phyloP scores from a whole-genome alignment of 2,888 invertebrate genomes.

The Nudaria mundana region DNA sequence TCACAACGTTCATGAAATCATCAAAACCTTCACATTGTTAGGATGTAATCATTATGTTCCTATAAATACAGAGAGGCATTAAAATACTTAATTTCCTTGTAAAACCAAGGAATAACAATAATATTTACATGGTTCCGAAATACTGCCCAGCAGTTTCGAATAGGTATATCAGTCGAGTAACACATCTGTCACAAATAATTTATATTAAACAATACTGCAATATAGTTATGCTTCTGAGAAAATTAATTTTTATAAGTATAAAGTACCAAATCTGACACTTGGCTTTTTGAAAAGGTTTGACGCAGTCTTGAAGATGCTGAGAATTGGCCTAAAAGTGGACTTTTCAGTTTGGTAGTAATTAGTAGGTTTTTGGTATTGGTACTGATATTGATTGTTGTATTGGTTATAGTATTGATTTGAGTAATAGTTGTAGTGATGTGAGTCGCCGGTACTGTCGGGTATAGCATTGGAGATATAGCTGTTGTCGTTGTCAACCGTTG shows the following conservation, averaged over 20 bases:
- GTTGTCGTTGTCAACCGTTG: constrained; percentile 64
- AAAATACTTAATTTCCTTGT: constrained; percentile 64
- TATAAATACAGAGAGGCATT: constrained; percentile 38
- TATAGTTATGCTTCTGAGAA: constrained; percentile 37
- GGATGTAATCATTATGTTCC: constrained; percentile 40
- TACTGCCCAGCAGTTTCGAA: constrained; percentile 61
- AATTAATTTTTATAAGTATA: constrained; percentile 55
- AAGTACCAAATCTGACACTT: constrained; percentile 67
- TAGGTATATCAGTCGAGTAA: constrained; percentile 78
- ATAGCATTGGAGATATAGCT: constrained; percentile 78
- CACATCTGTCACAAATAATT: constrained; percentile 72
- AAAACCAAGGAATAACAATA: constrained; percentile 78
- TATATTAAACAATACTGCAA: constrained; percentile 64
- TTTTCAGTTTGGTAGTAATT: constrained; percentile 55
- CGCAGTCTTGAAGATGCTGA: constrained; percentile 72
- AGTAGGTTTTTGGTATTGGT: constrained; percentile 45
- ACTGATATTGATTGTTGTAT: constrained; percentile 60
- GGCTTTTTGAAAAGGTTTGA: constrained; percentile 70
- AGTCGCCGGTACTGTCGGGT: constrained; percentile 74
- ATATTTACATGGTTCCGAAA: constrained; percentile 70
- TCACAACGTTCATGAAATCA: constrained; percentile 55
- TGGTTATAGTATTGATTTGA: constrained; percentile 63
- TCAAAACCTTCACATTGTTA: constrained; percentile 56
- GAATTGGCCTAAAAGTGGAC: constrained; percentile 69
- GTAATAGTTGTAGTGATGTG: constrained; percentile 64